phyloP scores from a whole-genome alignment of 2,113 vertebrate species.

The Hystrix brachyura region DNA sequence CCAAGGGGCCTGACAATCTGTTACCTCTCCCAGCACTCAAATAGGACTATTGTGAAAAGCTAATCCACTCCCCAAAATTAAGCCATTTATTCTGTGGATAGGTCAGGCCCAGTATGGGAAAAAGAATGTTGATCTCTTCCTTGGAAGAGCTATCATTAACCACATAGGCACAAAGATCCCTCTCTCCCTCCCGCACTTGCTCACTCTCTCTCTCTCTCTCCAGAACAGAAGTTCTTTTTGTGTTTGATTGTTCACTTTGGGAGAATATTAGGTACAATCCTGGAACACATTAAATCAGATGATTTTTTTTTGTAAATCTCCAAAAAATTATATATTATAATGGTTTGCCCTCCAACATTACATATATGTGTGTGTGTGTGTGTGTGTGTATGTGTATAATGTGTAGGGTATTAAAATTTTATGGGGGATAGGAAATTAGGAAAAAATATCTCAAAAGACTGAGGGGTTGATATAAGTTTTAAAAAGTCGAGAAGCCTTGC shows the following conservation, averaged over 20 bases:
- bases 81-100: constrained; percentile 71
- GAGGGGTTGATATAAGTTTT: neutral
- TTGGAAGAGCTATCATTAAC: constrained; percentile 64
- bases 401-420: neutral
- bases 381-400: neutral
- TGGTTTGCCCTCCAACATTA: neutral
- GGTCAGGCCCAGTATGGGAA: constrained; percentile 28
- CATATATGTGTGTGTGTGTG: no score
- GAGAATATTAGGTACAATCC: constrained; percentile 13
- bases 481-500: neutral
- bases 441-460: neutral
- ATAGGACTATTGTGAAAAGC: constrained; percentile 72
- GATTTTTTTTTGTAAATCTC: neutral
- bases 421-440: neutral
- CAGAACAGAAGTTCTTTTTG: neutral
- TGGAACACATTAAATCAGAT: neutral
- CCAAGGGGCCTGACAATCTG: constrained; percentile 37
- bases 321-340: neutral
- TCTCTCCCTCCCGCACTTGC: neutral
- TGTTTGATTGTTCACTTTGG: constrained; percentile 63
- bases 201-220: neutral
- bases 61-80: constrained; percentile 63
- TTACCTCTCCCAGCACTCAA: constrained; percentile 64
- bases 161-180: constrained; percentile 66
- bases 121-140: constrained; percentile 64